A percentile compares a stretch with the other conserved stretches of the same genome.
Evolutionary conservation across 2,888 invertebrate species (phyloP).

Genomic region (Erebia epiphron): DNA sequence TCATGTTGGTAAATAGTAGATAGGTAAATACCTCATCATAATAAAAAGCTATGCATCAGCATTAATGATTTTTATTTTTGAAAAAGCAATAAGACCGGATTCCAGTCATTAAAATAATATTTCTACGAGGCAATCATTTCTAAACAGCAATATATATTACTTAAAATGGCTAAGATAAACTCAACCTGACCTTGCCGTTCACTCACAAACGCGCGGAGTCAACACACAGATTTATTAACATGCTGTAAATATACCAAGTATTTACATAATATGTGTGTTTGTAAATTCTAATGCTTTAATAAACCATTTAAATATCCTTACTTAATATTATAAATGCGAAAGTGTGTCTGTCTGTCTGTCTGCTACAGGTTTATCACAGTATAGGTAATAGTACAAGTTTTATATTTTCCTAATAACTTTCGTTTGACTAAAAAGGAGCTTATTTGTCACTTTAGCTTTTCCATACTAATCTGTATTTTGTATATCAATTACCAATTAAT

Average conservation of each 20-base stretch:
- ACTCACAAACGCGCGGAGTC: constrained; percentile 28
- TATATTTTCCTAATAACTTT: background rate
- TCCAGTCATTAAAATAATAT: background rate
- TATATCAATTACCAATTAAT: background rate
- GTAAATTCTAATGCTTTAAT: too few relatives aligned
- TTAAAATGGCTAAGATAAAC: constrained; percentile 9
- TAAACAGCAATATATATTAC: background rate
- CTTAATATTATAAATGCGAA: too few relatives aligned
- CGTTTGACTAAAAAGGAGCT: background rate
- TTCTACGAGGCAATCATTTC: background rate
- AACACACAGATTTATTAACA: background rate
- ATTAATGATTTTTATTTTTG: background rate
- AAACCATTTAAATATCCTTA: too few relatives aligned
- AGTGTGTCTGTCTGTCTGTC: too few relatives aligned
- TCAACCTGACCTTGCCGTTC: constrained; percentile 43
- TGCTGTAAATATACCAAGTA: background rate
- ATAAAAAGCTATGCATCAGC: constrained; percentile 1
- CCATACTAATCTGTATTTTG: background rate
- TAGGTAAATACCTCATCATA: background rate
- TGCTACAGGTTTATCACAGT: too few relatives aligned
- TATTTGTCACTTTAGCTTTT: background rate
- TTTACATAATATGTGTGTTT: too few relatives aligned
- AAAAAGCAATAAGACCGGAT: background rate
- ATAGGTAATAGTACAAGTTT: too few relatives aligned
- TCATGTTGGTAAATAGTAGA: too few relatives aligned